phyloP scores from a whole-genome alignment of 2,888 invertebrate species.

The Acanthoscelides obtectus region DNA sequence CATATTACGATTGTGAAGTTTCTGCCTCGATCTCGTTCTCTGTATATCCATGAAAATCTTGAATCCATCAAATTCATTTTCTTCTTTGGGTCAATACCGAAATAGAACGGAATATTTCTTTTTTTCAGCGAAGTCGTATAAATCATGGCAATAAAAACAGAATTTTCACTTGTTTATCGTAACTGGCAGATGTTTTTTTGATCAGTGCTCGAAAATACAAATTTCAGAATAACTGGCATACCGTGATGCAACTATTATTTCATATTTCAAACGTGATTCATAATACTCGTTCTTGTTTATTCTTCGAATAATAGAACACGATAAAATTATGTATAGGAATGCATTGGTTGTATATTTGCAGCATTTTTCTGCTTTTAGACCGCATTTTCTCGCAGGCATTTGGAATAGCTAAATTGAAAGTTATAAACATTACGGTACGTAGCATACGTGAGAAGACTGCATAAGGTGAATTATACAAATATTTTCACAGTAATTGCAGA shows the following conservation, averaged over 20 bases:
- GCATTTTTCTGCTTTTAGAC: background rate
- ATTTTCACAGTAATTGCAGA: no score
- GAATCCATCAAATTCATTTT: background rate
- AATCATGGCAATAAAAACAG: background rate
- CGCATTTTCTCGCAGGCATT: background rate
- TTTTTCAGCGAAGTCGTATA: background rate
- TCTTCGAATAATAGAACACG: background rate
- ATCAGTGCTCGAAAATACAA: background rate
- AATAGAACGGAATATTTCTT: background rate
- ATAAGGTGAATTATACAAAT: no score
- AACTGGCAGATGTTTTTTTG: background rate
- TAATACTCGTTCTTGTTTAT: background rate
- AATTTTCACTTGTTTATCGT: background rate
- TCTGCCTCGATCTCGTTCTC: no score
- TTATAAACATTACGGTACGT: no score
- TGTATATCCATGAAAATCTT: background rate
- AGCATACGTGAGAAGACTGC: no score
- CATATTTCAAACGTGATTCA: background rate
- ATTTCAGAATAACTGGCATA: background rate
- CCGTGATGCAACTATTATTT: background rate
- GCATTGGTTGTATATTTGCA: background rate
- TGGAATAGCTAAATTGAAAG: background rate
- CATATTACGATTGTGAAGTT: no score
- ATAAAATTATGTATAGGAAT: background rate
- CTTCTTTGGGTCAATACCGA: background rate